Base-by-base conservation (phyloP, 2,888 invertebrate species). In the Macaria liturata region DNA sequence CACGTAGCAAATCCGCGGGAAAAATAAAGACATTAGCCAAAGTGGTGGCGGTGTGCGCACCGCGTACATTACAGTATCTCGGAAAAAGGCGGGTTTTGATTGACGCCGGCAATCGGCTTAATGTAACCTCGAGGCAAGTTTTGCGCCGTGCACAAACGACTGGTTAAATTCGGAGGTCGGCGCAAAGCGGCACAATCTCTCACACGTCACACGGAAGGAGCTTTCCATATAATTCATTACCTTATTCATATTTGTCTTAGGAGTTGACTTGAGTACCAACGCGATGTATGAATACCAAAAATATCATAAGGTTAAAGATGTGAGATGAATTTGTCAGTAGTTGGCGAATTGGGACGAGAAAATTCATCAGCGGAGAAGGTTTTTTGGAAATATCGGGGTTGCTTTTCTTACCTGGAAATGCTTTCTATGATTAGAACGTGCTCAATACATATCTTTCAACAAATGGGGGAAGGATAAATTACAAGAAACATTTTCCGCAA, bases 181-280 rank as follows among this genome's bases (percentile, higher is more conserved):
- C 87, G 88, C 81, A 88, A 90, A 90, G 79, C 85, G 91, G 86
- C 87, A 83, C 88, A 86, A 91, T 91, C 85, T 80, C 86, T 91
- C 91, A 87, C 84, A 84, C 86, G 91, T 89, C 91, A 89, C 84
- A 76, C 74, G 76, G 81, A 80, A 86, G 85, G 81, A 87, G 89
- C 86, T 87, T 86, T 84, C 81, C 87, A 84, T 86, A 91, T 90
- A 88, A 90, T 88, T 90, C 86, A 91, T 91, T 90, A 88, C 81
- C 82, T 83, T 86, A 88, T 88, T 89, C 89, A 87, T 90, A 89
- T 91, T 90, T 90, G 88, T 91, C 91, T 91, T 88, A 85, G 76
- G 76, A 86, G 80, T 80, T 83, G 83, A 86, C 80, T 83, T 78
- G 74, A 72, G 75, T 66, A 75, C 64, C 62, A 51, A 54, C 67